phyloP scores from a whole-genome alignment of 2,888 invertebrate species.

The Xestobium rufovillosum region DNA sequence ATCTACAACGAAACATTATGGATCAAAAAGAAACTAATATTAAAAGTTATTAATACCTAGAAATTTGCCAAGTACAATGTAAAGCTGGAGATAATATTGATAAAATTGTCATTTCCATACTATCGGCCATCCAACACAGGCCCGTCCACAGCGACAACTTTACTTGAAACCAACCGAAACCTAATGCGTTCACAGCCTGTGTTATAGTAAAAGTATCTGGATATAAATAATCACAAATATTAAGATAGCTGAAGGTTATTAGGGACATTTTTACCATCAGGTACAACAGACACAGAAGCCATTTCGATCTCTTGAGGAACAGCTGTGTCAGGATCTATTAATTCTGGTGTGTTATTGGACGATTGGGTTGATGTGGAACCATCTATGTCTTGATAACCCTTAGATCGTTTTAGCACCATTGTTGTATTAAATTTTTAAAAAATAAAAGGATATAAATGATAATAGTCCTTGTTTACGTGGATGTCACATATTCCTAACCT shows the following conservation, averaged over 20 bases:
- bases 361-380: constrained; percentile 40
- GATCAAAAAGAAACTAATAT: constrained; percentile 8
- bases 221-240: constrained; percentile 28
- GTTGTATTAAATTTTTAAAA: no score
- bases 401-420: constrained; percentile 48
- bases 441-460: no score
- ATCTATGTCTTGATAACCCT: constrained; percentile 57
- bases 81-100: constrained; percentile 89
- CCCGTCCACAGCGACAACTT: constrained; percentile 79
- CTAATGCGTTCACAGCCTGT: constrained; percentile 78
- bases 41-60: constrained; percentile 44
- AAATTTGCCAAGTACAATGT: constrained; percentile 91
- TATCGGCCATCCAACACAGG: constrained; percentile 93
- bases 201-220: constrained; percentile 79
- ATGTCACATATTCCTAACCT: no score
- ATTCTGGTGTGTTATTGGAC: constrained; percentile 32
- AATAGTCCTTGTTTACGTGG: no score
- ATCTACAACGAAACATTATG: constrained; percentile 45
- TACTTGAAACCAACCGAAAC: constrained; percentile 86
- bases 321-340: constrained; percentile 45
- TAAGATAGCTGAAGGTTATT: no score
- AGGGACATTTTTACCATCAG: constrained; percentile 69
- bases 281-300: constrained; percentile 71
- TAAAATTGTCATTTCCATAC: constrained; percentile 97
- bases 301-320: constrained; percentile 63